These are phyloP conservation scores for Diabrotica balteata DNA, from an alignment of 2,888 invertebrate species.

Conservation along the genomic window DNA sequence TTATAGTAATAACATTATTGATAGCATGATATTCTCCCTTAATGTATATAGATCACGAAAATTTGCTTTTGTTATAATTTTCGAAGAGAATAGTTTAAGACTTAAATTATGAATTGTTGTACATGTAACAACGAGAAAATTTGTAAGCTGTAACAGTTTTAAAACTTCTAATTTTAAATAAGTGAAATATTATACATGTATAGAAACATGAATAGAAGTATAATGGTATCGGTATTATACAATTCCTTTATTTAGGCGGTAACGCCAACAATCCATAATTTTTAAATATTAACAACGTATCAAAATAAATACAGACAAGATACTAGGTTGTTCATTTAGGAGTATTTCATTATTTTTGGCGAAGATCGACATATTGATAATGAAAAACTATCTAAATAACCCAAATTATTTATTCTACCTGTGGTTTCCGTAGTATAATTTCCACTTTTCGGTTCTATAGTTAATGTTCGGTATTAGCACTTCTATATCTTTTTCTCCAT, in stretches of 20 bases:
- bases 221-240: too few species aligned
- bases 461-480: too few species aligned
- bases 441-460: too few species aligned
- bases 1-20: too few species aligned
- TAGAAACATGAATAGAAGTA: too few species aligned
- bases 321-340: slow-evolving; percentile 10
- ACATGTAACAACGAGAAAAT: not conserved
- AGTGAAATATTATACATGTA: too few species aligned
- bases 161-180: too few species aligned
- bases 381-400: too few species aligned
- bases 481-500: too few species aligned
- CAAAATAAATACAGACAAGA: slow-evolving; percentile 19
- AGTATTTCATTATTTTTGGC: not conserved
- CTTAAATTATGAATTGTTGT: slow-evolving; percentile 15
- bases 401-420: too few species aligned
- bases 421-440: too few species aligned
- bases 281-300: slow-evolving; percentile 17
- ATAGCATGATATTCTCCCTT: too few species aligned
- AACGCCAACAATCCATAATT: slow-evolving; percentile 27
- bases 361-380: not conserved
- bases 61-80: not conserved
- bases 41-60: not conserved
- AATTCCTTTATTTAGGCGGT: not conserved
- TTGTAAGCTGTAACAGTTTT: not conserved
- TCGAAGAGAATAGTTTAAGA: slow-evolving; percentile 11